Evolutionary conservation across 2,888 invertebrate genomes (phyloP), one percentile per base, ranked within the genome.

Genomic region (Acrobasis repandana): DNA sequence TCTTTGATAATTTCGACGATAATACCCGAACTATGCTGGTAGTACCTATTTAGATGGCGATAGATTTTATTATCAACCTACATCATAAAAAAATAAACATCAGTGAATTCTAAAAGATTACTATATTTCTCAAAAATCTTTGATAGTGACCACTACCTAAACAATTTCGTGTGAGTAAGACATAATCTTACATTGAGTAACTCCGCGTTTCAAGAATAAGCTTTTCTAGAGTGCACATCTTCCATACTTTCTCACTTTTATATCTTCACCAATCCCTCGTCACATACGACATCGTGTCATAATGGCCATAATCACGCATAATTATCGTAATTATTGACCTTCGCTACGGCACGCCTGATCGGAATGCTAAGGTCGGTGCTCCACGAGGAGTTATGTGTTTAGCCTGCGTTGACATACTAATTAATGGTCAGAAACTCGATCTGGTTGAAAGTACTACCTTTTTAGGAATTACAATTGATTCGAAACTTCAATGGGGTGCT

Each of bases 291-390:
- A 47, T 14, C 46, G 46, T 52, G 60, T 60, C 60, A 60, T 60
- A 60, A 60, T 47, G 46, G 28, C 46, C 14, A 43, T 51, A 60
- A 50, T 50, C 50, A 51, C 6, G 15, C 43, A 46, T 61, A 61
- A 61, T 61, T 50, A 61, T 38, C 34, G 50, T 56, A 56, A 61
- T 58, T 58, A 58, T 18, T 52, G 62, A 64, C 62, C 64, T 61
- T 48, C 50, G 47, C 56, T 60, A 61, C 59, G 62, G 52, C 58
- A 61, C 60, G 62, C 50, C 58, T 56, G 60, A 56, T 60, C 60
- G 33, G 51, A 46, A 46, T 52, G 46, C 6, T 34, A 9, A 43
- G 9, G 60, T 11, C 9, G 33, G 9, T 20, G 9, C 11, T 28
- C 43, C 46, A 51, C 33, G 3, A 15, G 15, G 1, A 59, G 51